Conservation (phyloP, 1,140 invertebrate species). For the Mamestra configurata region DNA sequence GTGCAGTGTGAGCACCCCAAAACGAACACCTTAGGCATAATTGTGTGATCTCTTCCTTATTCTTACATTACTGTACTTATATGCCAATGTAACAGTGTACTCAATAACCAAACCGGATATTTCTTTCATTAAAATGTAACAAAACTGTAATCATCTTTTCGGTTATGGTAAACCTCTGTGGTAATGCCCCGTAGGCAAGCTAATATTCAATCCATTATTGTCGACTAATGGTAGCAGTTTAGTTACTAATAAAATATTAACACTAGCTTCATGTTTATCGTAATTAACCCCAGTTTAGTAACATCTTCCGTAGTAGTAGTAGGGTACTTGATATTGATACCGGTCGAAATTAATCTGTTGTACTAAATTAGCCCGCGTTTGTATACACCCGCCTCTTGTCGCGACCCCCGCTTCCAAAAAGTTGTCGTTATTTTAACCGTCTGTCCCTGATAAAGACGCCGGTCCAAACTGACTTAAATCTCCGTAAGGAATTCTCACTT, state of each 20-base stretch:
- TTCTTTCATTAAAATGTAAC: conserved; percentile 22
- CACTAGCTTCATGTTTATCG: conserved; percentile 33
- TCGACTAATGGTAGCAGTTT: conserved; percentile 60
- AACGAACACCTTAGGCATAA: conserved; percentile 19
- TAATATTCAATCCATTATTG: conserved; percentile 50
- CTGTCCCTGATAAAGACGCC: neutral
- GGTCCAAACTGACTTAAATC: neutral
- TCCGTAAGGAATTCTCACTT: too few species aligned
- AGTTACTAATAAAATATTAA: conserved; percentile 64
- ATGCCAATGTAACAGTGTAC: neutral
- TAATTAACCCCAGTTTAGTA: conserved; percentile 40
- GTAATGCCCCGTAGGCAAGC: conserved; percentile 50
- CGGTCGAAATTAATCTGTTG: conserved; percentile 13
- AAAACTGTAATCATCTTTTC: conserved; percentile 15
- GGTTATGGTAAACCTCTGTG: conserved; percentile 55
- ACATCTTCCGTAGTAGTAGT: conserved; percentile 23
- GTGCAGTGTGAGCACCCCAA: conserved; percentile 18
- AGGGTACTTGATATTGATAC: conserved; percentile 48
- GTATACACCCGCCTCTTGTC: conserved; percentile 6
- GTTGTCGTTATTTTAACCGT: neutral
- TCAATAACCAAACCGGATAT: conserved; percentile 50
- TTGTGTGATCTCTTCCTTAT: conserved; percentile 17
- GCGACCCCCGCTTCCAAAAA: conserved; percentile 18
- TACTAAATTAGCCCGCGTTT: conserved; percentile 19
- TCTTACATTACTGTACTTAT: neutral